A percentile compares a stretch with the other conserved stretches of the same genome.
Evolutionary conservation across 2,113 vertebrate genomes (phyloP).

Genomic region (Odocoileus hemionus): DNA sequence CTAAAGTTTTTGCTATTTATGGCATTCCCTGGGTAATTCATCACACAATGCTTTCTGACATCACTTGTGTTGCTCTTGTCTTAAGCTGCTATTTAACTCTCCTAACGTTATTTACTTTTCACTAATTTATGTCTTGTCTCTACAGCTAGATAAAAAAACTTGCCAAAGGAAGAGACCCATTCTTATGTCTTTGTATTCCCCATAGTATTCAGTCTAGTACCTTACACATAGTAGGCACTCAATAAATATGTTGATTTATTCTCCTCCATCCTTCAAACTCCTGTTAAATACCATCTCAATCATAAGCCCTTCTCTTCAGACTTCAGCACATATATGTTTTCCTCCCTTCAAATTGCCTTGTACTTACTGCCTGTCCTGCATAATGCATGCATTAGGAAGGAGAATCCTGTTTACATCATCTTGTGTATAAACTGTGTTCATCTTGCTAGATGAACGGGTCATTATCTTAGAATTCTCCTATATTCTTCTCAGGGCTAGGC

Average conservation of each 20-base stretch:
- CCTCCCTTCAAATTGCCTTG: background rate
- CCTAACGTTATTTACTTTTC: slow-evolving; percentile 37
- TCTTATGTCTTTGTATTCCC: slow-evolving; percentile 1
- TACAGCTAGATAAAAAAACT: slow-evolving; percentile 20
- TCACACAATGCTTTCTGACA: background rate
- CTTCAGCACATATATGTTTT: background rate
- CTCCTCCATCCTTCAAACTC: slow-evolving; percentile 24
- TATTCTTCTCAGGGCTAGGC: background rate
- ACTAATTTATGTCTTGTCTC: slow-evolving; percentile 30
- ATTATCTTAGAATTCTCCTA: background rate
- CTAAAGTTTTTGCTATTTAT: background rate
- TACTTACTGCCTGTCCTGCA: background rate
- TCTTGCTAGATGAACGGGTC: background rate
- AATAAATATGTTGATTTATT: slow-evolving; percentile 9
- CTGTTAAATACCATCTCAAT: background rate
- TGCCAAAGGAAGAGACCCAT: slow-evolving; percentile 3
- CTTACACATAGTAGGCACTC: background rate
- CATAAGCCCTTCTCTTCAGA: background rate
- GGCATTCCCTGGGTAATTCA: background rate
- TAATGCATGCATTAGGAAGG: background rate
- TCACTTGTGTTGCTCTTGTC: background rate
- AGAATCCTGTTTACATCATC: background rate
- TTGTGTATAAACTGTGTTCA: background rate
- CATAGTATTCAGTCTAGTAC: background rate
- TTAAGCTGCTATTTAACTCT: slow-evolving; percentile 40